Base-by-base conservation (phyloP, 2,113 vertebrate genomes). In the Mobula birostris region DNA sequence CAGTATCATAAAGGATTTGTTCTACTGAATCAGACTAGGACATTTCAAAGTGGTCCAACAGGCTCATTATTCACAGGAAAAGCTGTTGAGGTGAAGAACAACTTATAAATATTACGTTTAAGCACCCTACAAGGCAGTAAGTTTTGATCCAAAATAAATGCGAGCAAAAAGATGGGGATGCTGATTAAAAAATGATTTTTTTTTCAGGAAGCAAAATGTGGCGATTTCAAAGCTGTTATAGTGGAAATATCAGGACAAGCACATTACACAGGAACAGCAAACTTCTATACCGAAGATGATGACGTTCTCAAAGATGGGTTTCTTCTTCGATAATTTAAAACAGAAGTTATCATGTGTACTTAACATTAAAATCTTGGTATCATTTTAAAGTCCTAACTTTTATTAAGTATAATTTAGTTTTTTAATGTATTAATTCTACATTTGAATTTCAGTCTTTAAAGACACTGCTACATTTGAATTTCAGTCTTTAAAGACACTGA, bases 231-330 rank as follows among this genome's bases (percentile, higher is more conserved):
- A 0, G 98, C 98, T 0, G 98, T 99, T 0, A 94, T 98, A 2
- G 98, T 99, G 94, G 98, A 99, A 96, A 98, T 99, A 0, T 96
- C 97, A 0, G 98, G 98, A 95, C 97, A 96, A 96, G 98, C 98
- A 1, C 97, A 98, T 96, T 99, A 99, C 95, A 98, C 97, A 0
- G 98, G 98, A 0, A 96, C 96, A 21, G 97, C 98, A 56, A 97
- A 95, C 94, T 98, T 99, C 70, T 97, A 97, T 14, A 95, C 98
- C 0, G 99, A 99, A 96, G 96, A 96, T 0, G 96, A 97, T 0
- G 99, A 99, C 95, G 82, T 96, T 0, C 96, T 99, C 95, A 97
- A 95, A 72, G 94, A 97, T 0, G 99, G 99, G 1, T 99, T 99
- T 95, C 97, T 97, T 66, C 96, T 99, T 92, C 97, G 98, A 95